phyloP scores from a whole-genome alignment of 2,113 vertebrate genomes.

The Recurvirostra avosetta region DNA sequence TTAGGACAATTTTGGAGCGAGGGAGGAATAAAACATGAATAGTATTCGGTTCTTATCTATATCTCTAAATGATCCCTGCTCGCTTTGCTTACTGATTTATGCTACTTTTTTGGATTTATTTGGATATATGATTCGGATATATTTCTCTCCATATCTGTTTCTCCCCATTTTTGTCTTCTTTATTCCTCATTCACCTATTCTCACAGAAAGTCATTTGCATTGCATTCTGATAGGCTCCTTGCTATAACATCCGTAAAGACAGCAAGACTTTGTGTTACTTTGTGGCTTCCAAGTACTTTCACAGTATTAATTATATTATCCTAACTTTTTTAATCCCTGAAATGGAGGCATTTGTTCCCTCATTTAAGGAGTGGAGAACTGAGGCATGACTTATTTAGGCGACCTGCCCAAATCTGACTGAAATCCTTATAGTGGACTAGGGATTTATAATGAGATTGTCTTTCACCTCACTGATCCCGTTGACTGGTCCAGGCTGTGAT shows the following conservation, averaged over 20 bases:
- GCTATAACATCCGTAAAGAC: background rate
- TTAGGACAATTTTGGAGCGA: background rate
- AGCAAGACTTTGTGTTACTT: background rate
- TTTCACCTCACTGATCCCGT: conserved; percentile 1
- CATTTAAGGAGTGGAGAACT: background rate
- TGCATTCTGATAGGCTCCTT: background rate
- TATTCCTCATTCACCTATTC: background rate
- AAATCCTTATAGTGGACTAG: background rate
- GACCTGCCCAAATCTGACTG: conserved; percentile 4
- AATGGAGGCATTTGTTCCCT: background rate
- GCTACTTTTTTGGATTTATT: background rate
- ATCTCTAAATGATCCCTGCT: background rate
- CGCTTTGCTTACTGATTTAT: background rate
- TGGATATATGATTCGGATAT: background rate
- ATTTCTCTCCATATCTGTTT: background rate
- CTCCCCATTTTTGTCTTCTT: background rate
- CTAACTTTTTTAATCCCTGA: background rate
- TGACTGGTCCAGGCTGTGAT: background rate
- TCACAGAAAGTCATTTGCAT: background rate
- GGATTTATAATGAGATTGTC: background rate
- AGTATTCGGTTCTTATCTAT: background rate
- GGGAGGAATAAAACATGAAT: background rate
- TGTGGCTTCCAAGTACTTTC: background rate
- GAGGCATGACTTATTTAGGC: background rate
- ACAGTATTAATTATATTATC: background rate